Evolutionary conservation across 2,113 vertebrate species (phyloP).

Genomic region (Colinus virginianus): DNA sequence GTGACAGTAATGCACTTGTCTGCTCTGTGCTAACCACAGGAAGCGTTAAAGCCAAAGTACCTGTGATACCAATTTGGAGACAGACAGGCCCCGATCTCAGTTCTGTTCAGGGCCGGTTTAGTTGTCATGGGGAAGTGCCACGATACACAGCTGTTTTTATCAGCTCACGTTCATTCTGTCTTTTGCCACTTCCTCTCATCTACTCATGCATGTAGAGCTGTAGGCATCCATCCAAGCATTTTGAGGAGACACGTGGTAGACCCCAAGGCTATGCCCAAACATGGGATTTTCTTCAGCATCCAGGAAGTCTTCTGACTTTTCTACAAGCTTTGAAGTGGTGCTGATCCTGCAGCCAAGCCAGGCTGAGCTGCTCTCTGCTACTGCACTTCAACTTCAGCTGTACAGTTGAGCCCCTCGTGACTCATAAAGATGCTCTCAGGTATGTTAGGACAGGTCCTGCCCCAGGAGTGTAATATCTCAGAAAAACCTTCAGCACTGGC

Average conservation of each 20-base stretch:
- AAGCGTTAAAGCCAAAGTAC: not conserved
- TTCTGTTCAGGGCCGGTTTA: not conserved
- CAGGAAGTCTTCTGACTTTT: not conserved
- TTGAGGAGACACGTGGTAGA: accelerated
- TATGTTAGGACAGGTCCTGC: not conserved
- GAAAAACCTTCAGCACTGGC: not conserved
- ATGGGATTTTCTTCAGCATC: not conserved
- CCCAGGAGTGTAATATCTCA: not conserved
- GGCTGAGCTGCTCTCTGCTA: not conserved
- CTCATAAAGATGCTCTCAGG: not conserved
- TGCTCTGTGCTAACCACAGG: not conserved
- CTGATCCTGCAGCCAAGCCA: not conserved
- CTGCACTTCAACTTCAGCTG: not conserved
- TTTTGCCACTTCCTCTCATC: not conserved
- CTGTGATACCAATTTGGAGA: not conserved
- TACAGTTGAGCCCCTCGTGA: not conserved
- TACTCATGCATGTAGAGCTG: not conserved
- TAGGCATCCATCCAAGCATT: not conserved
- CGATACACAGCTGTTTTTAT: not conserved
- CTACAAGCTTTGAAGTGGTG: not conserved
- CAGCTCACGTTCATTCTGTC: accelerated
- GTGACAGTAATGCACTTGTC: not conserved
- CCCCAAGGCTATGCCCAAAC: not conserved
- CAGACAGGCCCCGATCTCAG: not conserved
- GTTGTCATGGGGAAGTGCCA: not conserved